Evolutionary conservation across 1,140 invertebrate genomes (phyloP).

Genomic region (Papilio dardanus): DNA sequence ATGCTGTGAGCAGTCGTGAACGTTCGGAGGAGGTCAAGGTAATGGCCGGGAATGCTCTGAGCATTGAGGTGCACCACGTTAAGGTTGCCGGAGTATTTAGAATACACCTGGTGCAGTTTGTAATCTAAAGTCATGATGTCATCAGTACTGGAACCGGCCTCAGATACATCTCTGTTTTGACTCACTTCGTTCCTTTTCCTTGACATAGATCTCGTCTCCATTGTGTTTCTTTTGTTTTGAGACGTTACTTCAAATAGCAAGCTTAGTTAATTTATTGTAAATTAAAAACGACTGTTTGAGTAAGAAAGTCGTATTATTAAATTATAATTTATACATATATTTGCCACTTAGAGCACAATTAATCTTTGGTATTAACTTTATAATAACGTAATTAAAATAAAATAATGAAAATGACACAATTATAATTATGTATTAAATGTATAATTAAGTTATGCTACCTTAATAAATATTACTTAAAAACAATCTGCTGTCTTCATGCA

Average conservation of each 20-base stretch:
- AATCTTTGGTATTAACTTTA: background rate
- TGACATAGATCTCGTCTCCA: slow-evolving; percentile 23
- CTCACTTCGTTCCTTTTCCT: background rate
- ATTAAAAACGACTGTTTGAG: background rate
- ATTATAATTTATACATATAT: background rate
- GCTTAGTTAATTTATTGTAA: background rate
- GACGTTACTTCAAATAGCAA: background rate
- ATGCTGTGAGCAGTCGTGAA: slow-evolving; percentile 2
- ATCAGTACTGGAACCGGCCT: background rate
- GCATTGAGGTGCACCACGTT: slow-evolving; percentile 19
- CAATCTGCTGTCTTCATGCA: slow-evolving; percentile 1
- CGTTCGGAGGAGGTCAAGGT: background rate
- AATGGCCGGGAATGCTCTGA: slow-evolving; percentile 20
- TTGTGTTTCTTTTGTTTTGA: slow-evolving; percentile 10
- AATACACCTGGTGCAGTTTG: slow-evolving; percentile 21
- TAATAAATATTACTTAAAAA: background rate
- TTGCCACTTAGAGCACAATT: background rate
- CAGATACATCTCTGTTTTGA: background rate
- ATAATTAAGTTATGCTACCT: background rate
- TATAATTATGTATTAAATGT: background rate
- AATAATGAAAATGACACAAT: background rate
- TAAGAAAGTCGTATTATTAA: background rate
- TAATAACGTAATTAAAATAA: background rate
- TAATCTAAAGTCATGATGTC: slow-evolving; percentile 10
- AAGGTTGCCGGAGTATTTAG: background rate